Base-by-base conservation (phyloP, 2,113 vertebrate genomes). In the Cryptotis parvus region DNA sequence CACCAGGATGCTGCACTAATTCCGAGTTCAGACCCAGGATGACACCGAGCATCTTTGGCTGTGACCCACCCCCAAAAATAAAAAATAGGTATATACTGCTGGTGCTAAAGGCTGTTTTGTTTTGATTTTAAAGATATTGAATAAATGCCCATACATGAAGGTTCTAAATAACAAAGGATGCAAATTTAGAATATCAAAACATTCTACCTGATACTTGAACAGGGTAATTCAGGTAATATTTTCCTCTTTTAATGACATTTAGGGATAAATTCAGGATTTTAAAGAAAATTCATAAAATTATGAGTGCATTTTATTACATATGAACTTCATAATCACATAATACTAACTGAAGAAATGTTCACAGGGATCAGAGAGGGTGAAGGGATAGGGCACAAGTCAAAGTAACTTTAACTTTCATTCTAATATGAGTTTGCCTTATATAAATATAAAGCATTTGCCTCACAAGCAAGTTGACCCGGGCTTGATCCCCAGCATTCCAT, bases 21-120 rank as follows among this genome's bases (percentile, higher is more conserved):
- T n/a, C n/a, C n/a, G n/a, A n/a, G n/a, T n/a, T n/a, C n/a, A n/a
- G n/a, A n/a, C n/a, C n/a, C n/a, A n/a, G n/a, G n/a, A n/a, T n/a
- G n/a, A n/a, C n/a, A n/a, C n/a, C n/a, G n/a, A n/a, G n/a, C n/a
- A n/a, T n/a, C n/a, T n/a, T n/a, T n/a, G n/a, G n/a, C n/a, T n/a
- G n/a, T n/a, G n/a, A n/a, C n/a, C n/a, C n/a, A n/a, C n/a, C n/a
- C n/a, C n/a, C n/a, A n/a, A n/a, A n/a, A n/a, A n/a, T n/a, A n/a
- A n/a, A n/a, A n/a, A n/a, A n/a, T n/a, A n/a, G n/a, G n/a, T n/a
- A 90, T 31, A 93, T 8, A 15, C 31, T 81, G 26, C 15, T 89
- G 65, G 12, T 94, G 70, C 26, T 91, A 89, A 92, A 76, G 31
- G 22, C 52, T 61, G 9, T 89, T 91, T 45, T 49, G 45, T 89